These are phyloP conservation scores for Dicrostonyx torquatus DNA, from an alignment of 2,797 vertebrate species.

Conservation along the genomic window DNA sequence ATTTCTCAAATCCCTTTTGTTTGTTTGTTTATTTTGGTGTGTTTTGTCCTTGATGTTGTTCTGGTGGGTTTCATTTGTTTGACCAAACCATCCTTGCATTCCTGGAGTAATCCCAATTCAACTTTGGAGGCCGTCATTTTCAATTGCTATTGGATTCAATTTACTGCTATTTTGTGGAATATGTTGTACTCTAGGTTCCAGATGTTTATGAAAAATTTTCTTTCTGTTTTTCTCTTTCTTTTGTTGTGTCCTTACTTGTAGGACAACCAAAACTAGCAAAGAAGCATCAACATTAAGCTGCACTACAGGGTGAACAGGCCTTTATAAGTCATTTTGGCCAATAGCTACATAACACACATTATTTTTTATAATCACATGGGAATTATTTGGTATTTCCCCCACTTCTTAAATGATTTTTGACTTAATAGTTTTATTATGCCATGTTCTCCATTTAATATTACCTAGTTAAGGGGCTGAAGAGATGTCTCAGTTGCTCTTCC, in stretches of 20 bases:
- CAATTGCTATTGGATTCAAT: background rate
- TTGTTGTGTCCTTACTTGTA: background rate
- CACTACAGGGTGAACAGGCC: background rate
- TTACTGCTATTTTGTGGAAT: background rate
- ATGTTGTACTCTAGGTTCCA: background rate
- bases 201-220: background rate
- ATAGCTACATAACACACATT: background rate
- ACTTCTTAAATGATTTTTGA: background rate
- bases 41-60: background rate
- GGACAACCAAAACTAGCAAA: background rate
- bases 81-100: background rate
- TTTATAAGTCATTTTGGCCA: background rate
- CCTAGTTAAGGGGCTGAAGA: too few species aligned
- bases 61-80: background rate
- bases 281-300: background rate
- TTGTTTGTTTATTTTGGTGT: background rate
- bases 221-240: background rate
- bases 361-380: background rate
- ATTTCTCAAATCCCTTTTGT: background rate
- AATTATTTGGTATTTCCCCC: background rate
- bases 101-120: background rate
- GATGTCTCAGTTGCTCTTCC: too few species aligned
- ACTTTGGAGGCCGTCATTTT: background rate
- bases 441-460: background rate
- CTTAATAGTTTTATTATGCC: background rate